Conservation (phyloP, 2,888 invertebrate species). For the Meta bourneti region DNA sequence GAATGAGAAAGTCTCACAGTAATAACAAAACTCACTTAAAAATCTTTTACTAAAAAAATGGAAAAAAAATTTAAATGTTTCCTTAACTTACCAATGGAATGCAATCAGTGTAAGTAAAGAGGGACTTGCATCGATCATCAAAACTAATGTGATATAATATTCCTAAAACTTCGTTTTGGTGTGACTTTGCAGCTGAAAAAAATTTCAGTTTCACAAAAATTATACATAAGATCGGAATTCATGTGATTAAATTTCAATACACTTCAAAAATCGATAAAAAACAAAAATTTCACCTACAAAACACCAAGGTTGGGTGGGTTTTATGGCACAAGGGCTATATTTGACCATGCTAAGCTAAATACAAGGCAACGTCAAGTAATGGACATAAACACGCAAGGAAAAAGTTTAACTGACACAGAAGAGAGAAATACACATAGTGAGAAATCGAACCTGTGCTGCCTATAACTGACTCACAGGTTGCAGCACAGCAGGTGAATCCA, state of each 20-base stretch:
- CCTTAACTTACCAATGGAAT: conserved; percentile 85
- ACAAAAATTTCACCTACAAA: neutral
- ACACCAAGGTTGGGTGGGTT: too few relatives aligned
- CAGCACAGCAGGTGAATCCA: too few relatives aligned
- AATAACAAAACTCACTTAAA: neutral
- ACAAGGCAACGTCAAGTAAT: too few relatives aligned
- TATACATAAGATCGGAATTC: too few relatives aligned
- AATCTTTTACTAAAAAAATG: neutral
- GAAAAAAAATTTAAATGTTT: neutral
- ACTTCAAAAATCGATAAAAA: neutral
- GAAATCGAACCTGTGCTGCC: too few relatives aligned
- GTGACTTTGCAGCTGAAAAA: conserved; percentile 81
- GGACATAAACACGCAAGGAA: too few relatives aligned
- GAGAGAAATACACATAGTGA: too few relatives aligned
- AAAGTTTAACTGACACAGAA: too few relatives aligned
- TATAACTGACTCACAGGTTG: too few relatives aligned
- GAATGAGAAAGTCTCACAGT: neutral
- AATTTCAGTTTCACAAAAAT: conserved; percentile 6
- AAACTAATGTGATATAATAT: conserved; percentile 94
- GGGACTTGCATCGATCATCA: conserved; percentile 94
- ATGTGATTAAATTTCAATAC: neutral
- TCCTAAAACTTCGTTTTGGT: conserved; percentile 81
- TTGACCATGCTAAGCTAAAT: too few relatives aligned
- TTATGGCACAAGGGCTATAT: too few relatives aligned
- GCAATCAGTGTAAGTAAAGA: conserved; percentile 96